These are phyloP conservation scores for Coleophora flavipennella DNA, from an alignment of 2,888 invertebrate genomes.

Conservation along the genomic window DNA sequence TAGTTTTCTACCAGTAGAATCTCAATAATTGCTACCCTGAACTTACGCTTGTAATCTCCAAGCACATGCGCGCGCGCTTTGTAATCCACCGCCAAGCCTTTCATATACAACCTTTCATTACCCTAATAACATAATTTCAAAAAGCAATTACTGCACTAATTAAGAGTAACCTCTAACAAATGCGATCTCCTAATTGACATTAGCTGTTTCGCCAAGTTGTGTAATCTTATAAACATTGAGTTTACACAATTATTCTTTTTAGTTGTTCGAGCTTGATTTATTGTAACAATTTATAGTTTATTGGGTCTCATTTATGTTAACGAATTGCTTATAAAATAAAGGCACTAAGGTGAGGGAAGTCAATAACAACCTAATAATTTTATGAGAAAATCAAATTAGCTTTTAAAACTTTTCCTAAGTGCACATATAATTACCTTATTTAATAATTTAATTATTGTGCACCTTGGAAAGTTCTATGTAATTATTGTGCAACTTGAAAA, in stretches of 20 bases:
- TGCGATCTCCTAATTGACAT: constrained; percentile 20
- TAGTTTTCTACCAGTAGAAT: too few species aligned
- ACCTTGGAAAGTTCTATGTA: too few species aligned
- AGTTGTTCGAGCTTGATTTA: constrained; percentile 1
- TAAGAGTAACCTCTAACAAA: constrained; percentile 14
- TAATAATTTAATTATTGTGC: too few species aligned
- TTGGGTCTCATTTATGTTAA: too few species aligned
- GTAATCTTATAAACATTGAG: constrained; percentile 22
- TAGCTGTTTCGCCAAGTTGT: constrained; percentile 24
- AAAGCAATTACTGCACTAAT: constrained; percentile 44
- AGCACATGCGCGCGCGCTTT: constrained; percentile 9
- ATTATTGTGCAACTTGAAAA: too few species aligned
- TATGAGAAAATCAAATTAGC: too few species aligned
- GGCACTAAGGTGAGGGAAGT: too few species aligned
- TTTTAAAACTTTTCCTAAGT: too few species aligned
- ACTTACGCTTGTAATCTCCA: not conserved
- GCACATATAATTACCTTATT: too few species aligned
- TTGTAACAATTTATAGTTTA: constrained; percentile 1
- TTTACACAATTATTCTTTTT: not conserved
- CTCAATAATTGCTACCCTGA: too few species aligned
- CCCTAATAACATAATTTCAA: constrained; percentile 45
- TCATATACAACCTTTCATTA: constrained; percentile 24
- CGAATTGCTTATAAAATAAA: too few species aligned
- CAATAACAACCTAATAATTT: too few species aligned
- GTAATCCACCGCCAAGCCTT: constrained; percentile 10